Evolutionary conservation across 2,888 invertebrate genomes (phyloP).

Genomic region (Hypercompe scribonia): DNA sequence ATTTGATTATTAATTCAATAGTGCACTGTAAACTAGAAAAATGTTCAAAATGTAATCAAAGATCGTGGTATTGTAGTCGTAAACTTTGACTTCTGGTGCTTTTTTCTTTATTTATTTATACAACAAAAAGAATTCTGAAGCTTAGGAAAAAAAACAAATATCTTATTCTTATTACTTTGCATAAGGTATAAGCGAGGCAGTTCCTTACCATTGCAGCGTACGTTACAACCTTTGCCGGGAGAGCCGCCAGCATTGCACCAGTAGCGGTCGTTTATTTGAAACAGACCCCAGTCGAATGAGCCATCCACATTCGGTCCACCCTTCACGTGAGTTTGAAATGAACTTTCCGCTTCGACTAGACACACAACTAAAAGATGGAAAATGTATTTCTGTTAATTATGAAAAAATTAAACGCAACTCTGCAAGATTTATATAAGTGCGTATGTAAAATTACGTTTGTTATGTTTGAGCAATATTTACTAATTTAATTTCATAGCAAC

Average conservation of each 20-base stretch:
- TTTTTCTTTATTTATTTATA: background rate
- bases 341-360: conserved; percentile 76
- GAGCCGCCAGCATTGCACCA: conserved; percentile 57
- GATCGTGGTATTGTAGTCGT: too few species aligned
- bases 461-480: too few species aligned
- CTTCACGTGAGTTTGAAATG: conserved; percentile 70
- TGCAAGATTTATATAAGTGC: too few species aligned
- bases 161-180: too few species aligned
- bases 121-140: too few species aligned
- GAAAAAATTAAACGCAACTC: too few species aligned
- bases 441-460: too few species aligned
- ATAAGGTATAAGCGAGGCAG: background rate
- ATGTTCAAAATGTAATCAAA: background rate
- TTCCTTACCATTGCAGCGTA: conserved; percentile 17
- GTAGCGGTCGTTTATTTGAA: conserved; percentile 64
- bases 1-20: background rate
- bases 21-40: background rate
- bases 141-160: too few species aligned
- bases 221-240: conserved; percentile 51
- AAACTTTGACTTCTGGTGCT: background rate
- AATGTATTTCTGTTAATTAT: background rate
- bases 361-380: conserved; percentile 73
- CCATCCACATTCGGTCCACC: conserved; percentile 74
- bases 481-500: too few species aligned
- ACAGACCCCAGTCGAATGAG: conserved; percentile 65